A percentile compares a stretch with the other conserved stretches of the same genome.
phyloP scores from a whole-genome alignment of 2,797 vertebrate species.

The Chaunax sp. region DNA sequence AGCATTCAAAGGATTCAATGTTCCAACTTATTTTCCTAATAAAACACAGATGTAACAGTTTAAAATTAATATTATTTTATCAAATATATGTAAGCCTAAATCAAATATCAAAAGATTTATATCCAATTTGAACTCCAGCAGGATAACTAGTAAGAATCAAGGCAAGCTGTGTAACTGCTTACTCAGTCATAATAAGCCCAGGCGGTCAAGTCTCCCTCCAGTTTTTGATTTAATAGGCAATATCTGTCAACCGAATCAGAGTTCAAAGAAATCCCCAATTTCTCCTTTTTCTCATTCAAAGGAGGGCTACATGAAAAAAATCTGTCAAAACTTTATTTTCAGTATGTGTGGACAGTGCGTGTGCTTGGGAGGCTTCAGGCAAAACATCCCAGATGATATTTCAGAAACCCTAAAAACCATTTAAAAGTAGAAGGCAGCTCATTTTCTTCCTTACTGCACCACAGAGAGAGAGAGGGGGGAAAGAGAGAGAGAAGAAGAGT shows the following conservation, averaged over 20 bases:
- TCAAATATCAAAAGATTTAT: not conserved
- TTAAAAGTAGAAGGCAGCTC: slow-evolving; percentile 80
- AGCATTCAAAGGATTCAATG: too few relatives aligned
- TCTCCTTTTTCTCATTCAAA: slow-evolving; percentile 50
- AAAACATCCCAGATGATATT: slow-evolving; percentile 79
- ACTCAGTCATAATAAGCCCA: slow-evolving; percentile 41
- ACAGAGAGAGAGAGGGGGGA: slow-evolving; percentile 52
- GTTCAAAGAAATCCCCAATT: slow-evolving; percentile 65
- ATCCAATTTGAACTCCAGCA: slow-evolving; percentile 31
- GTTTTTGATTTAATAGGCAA: slow-evolving; percentile 55
- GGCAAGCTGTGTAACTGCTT: slow-evolving; percentile 45
- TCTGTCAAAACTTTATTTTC: slow-evolving; percentile 67
- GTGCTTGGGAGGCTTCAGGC: slow-evolving; percentile 67
- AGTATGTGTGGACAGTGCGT: slow-evolving; percentile 34
- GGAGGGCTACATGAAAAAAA: slow-evolving; percentile 47
- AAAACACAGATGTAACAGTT: too few relatives aligned
- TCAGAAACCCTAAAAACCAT: slow-evolving; percentile 80
- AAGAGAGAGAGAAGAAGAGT: slow-evolving; percentile 58
- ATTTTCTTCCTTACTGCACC: slow-evolving; percentile 79
- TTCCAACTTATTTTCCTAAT: not conserved
- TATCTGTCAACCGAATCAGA: slow-evolving; percentile 61
- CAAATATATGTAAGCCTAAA: not conserved
- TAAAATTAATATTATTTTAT: not conserved
- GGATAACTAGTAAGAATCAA: slow-evolving; percentile 36
- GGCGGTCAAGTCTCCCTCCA: slow-evolving; percentile 35